Evolutionary conservation across 2,113 vertebrate genomes (phyloP).

Genomic region (Arothron firmamentum): DNA sequence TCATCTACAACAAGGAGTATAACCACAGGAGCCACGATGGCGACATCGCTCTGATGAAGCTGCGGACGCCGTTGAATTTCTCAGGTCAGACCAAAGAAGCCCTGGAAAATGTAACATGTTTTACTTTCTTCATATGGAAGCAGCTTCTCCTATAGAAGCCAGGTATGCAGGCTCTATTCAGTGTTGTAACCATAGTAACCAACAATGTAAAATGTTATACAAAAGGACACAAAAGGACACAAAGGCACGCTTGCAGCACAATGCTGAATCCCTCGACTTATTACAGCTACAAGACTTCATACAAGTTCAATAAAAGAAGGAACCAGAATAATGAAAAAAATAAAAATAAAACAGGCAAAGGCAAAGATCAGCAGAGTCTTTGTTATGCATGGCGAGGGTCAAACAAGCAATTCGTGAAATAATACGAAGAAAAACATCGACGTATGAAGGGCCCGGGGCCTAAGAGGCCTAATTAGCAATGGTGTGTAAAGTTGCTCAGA

Average conservation of each 20-base stretch:
- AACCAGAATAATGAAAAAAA: not conserved
- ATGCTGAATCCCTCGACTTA: not conserved
- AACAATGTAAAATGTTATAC: not conserved
- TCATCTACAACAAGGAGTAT: conserved; percentile 82
- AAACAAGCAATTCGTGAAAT: conserved; percentile 3
- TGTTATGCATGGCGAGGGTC: not conserved
- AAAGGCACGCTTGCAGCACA: not conserved
- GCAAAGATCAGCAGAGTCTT: not conserved
- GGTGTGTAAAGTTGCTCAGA: not conserved
- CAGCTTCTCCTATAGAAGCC: not conserved
- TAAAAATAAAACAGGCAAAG: not conserved
- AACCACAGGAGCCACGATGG: conserved; percentile 80
- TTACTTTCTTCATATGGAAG: no score
- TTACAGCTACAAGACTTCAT: not conserved
- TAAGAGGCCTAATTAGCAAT: not conserved
- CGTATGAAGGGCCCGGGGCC: not conserved
- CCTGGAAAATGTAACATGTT: no score
- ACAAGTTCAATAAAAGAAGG: not conserved
- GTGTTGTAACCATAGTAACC: not conserved
- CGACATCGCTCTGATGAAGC: conserved; percentile 83
- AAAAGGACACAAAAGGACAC: not conserved
- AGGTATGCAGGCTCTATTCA: not conserved
- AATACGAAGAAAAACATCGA: conserved; percentile 1
- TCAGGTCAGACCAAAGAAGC: conserved; percentile 68
- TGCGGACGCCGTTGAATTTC: conserved; percentile 79